A percentile compares a stretch with the other conserved stretches of the same genome.
phyloP scores from a whole-genome alignment of 92 coral and sea anemone genomes.

The Umimayanthus kanabou region DNA sequence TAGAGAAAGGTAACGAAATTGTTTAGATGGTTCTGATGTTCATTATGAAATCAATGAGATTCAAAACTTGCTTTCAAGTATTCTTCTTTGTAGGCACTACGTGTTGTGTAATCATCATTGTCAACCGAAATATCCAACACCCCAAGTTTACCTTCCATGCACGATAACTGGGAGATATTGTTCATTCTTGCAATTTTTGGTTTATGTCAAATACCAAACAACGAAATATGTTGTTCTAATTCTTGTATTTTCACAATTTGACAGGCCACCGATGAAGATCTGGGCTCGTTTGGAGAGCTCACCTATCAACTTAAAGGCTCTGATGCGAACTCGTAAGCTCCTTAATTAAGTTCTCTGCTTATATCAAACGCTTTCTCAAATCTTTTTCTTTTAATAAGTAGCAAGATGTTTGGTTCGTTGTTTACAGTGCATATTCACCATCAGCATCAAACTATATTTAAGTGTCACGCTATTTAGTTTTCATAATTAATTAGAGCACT shows the following conservation, averaged over 20 bases:
- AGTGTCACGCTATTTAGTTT: too few relatives aligned
- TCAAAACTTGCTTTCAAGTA: background rate
- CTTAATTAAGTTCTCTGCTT: background rate
- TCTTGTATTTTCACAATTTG: too few relatives aligned
- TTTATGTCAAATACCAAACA: too few relatives aligned
- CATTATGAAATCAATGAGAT: background rate
- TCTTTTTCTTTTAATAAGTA: too few relatives aligned
- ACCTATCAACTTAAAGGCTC: slow-evolving; percentile 79
- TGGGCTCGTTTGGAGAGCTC: slow-evolving; percentile 75
- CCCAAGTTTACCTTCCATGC: background rate
- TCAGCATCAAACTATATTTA: too few relatives aligned
- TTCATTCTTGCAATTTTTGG: background rate
- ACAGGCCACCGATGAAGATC: slow-evolving; percentile 91
- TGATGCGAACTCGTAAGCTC: slow-evolving; percentile 66
- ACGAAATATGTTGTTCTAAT: too few relatives aligned
- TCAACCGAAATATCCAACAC: background rate
- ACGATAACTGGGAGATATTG: background rate
- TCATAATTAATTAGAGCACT: too few relatives aligned
- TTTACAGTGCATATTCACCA: too few relatives aligned
- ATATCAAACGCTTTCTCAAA: background rate
- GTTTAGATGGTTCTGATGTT: too few relatives aligned
- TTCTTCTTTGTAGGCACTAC: too few relatives aligned
- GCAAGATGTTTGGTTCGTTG: too few relatives aligned
- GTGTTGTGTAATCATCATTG: background rate
- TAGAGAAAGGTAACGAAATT: background rate